phyloP scores from a whole-genome alignment of 2,797 vertebrate genomes.

The Rhadinocentrus ornatus region DNA sequence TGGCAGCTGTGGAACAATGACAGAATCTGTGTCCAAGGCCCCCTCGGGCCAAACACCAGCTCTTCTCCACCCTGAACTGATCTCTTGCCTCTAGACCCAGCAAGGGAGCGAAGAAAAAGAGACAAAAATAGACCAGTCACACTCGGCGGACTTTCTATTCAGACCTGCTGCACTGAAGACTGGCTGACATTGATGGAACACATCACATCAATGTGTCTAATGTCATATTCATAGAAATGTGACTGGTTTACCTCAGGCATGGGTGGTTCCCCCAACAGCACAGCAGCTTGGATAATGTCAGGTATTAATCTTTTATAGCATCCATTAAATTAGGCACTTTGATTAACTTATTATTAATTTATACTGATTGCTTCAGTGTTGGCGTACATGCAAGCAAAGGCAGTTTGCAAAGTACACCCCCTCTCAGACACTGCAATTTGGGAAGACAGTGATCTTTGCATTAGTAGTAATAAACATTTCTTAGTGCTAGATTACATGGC shows the following conservation, averaged over 20 bases:
- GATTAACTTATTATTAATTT: constrained; percentile 83
- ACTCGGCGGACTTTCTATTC: constrained; percentile 67
- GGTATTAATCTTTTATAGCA: constrained; percentile 82
- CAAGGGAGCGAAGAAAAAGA: constrained; percentile 26
- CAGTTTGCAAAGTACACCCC: constrained; percentile 56
- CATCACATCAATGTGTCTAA: constrained; percentile 73
- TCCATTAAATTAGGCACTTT: constrained; percentile 81
- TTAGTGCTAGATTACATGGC: neutral
- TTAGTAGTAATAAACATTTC: constrained; percentile 30
- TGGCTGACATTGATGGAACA: constrained; percentile 71
- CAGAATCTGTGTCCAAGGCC: constrained; percentile 81
- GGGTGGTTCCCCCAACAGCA: constrained; percentile 67
- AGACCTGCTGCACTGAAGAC: constrained; percentile 56
- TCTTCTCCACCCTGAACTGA: constrained; percentile 79
- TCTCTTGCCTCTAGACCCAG: constrained; percentile 72
- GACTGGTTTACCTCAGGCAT: constrained; percentile 74
- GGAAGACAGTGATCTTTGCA: constrained; percentile 51
- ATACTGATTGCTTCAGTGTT: constrained; percentile 76
- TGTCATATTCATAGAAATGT: constrained; percentile 77
- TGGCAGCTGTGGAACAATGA: constrained; percentile 85
- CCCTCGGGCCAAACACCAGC: constrained; percentile 82
- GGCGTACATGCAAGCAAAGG: constrained; percentile 58
- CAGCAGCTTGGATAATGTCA: constrained; percentile 81
- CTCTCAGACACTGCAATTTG: constrained; percentile 60
- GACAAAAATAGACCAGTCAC: constrained; percentile 78